Evolutionary conservation across 2,888 invertebrate species (phyloP).

Genomic region (Drosophila mayaguana): DNA sequence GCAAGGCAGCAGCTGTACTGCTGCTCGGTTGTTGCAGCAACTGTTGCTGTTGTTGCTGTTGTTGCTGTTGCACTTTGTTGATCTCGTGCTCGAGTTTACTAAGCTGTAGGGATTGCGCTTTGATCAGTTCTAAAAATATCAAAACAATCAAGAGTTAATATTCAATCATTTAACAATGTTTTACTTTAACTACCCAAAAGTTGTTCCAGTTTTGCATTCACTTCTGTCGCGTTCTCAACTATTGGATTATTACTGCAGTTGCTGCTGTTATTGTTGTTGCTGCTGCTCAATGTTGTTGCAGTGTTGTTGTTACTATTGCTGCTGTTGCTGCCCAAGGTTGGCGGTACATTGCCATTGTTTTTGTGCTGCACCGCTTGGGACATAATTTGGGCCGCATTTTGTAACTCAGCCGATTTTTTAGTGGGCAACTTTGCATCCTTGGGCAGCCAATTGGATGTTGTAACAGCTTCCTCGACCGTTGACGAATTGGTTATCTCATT

Average conservation of each 20-base stretch:
- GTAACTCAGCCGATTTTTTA: constrained; percentile 82
- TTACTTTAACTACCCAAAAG: constrained; percentile 76
- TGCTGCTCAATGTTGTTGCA: constrained; percentile 46
- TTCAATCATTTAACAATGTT: not conserved
- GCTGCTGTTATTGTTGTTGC: constrained; percentile 40
- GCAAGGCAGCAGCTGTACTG: constrained; percentile 48
- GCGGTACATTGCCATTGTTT: constrained; percentile 70
- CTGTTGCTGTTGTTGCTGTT: constrained; percentile 34
- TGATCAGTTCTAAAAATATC: constrained; percentile 85
- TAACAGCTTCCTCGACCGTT: constrained; percentile 34
- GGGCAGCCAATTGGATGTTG: constrained; percentile 44
- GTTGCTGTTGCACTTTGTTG: constrained; percentile 69
- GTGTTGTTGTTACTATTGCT: constrained; percentile 53
- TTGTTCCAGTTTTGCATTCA: constrained; percentile 81
- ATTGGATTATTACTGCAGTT: constrained; percentile 42
- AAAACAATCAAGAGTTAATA: not conserved
- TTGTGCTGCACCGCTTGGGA: constrained; percentile 81
- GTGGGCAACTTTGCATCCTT: constrained; percentile 75
- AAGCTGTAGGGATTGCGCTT: constrained; percentile 86
- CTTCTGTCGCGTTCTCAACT: constrained; percentile 51
- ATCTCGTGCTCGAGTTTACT: constrained; percentile 85
- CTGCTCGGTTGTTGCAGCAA: constrained; percentile 38
- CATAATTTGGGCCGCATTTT: constrained; percentile 83
- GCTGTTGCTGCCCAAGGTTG: constrained; percentile 60
- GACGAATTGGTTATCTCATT: constrained; percentile 53